Conservation (phyloP, 1,140 invertebrate genomes). For the Medauroidea extradentata region DNA sequence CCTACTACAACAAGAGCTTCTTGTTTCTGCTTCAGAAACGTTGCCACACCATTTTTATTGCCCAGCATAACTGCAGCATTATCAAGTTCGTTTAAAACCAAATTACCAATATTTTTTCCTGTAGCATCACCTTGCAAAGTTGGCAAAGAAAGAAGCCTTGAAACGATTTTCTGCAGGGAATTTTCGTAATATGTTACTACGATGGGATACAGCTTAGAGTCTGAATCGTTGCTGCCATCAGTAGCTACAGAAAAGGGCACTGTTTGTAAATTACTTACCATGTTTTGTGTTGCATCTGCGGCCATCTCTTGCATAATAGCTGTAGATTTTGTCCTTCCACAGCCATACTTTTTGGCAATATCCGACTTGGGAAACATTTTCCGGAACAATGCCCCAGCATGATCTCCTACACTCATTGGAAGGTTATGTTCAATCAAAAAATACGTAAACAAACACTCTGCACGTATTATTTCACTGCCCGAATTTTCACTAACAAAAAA, state of each 20-base stretch:
- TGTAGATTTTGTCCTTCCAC: not conserved
- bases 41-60: not conserved
- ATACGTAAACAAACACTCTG: not conserved
- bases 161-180: not conserved
- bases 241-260: not conserved
- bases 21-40: not conserved
- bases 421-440: constrained; percentile 2
- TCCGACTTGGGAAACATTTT: not conserved
- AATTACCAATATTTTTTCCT: constrained; percentile 2
- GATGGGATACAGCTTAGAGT: not conserved
- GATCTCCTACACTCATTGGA: not conserved
- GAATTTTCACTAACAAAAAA: not conserved
- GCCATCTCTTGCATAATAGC: not conserved
- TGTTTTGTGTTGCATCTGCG: not conserved
- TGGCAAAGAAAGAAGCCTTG: constrained; percentile 1
- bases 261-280: not conserved
- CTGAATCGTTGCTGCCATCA: not conserved
- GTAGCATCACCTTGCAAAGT: not conserved
- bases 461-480: not conserved
- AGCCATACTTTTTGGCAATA: not conserved
- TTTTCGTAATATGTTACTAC: not conserved
- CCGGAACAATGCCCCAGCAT: not conserved
- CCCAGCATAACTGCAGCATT: not conserved
- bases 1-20: not conserved
- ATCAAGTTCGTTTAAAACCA: not conserved